Base-by-base conservation (phyloP, 2,888 invertebrate species). In the Euzophera pinguis region DNA sequence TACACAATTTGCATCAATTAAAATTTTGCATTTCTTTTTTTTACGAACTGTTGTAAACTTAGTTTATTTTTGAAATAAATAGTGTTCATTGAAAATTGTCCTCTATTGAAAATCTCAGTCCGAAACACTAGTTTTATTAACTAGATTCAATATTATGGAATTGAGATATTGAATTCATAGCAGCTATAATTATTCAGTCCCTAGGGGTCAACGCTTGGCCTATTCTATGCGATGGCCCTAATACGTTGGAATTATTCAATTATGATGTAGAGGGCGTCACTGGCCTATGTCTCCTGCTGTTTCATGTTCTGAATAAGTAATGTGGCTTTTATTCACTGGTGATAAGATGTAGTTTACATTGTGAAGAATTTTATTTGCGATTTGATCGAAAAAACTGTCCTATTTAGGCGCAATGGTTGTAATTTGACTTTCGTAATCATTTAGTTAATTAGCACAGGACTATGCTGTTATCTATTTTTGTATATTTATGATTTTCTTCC, bases 231-330 rank as follows among this genome's bases (percentile, higher is more conserved):
- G 51, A 43, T 52, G 61, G 49, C 58, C 56, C 54, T 60, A 62
- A 62, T 64, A 60, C 55, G 54, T 7, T 43, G 39, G 52, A 53
- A 62, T 64, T 64, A 62, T 61, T 61, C 62, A 61, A 64, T 64
- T 64, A 62, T 56, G 50, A 42, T 42, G 42, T 29, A 22, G 51
- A 51, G 51, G 43, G 43, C 51, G 37, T 51, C 38, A 38, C 48
- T 49, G 29, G 10, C 4, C 13, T 12, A 41, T 29, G 32, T 45
- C 45, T 45, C 45, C 39, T 39, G 39, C 39, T 27, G 39, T 16
- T 16, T 32, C 29, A 3, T 6, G 29, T 29, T 39, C 9, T 39
- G 13, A 42, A 34, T 34, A 37, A 12, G 43, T 7, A 43, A 43
- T 37, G 17, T 35, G n/a, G 27, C 37, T 35, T 37, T 17, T 51